Conservation (phyloP, 2,113 vertebrate species). For the Eptesicus fuscus region DNA sequence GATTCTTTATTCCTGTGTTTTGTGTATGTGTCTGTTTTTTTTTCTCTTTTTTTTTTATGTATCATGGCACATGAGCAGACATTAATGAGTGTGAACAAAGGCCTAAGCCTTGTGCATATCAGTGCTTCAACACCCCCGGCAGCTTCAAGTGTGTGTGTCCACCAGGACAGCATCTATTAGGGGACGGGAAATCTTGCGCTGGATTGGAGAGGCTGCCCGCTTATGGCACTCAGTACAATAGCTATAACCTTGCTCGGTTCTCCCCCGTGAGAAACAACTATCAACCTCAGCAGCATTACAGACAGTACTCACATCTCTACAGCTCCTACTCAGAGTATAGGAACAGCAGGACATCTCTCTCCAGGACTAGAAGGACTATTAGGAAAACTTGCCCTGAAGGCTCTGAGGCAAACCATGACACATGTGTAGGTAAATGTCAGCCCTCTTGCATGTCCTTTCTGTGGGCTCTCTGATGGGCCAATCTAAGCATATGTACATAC, state of each 20-base stretch:
- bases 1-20: conserved; percentile 78
- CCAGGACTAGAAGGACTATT: conserved; percentile 86
- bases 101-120: conserved; percentile 93
- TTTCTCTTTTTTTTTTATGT: conserved; percentile 79
- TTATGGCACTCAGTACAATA: conserved; percentile 86
- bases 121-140: conserved; percentile 94
- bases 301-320: conserved; percentile 92
- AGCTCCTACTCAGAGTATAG: conserved; percentile 87
- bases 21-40: conserved; percentile 76
- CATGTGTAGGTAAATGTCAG: conserved; percentile 95
- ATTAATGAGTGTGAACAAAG: conserved; percentile 96
- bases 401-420: conserved; percentile 86
- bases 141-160: conserved; percentile 97
- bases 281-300: conserved; percentile 90
- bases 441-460: conserved; percentile 69
- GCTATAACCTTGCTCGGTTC: conserved; percentile 89
- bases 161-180: conserved; percentile 92
- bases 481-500: not conserved
- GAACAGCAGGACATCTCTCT: conserved; percentile 84
- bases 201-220: conserved; percentile 93
- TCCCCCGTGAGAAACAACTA: conserved; percentile 85
- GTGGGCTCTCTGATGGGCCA: conserved; percentile 38
- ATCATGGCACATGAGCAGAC: conserved; percentile 89
- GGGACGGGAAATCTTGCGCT: conserved; percentile 97
- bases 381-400: conserved; percentile 89